Evolutionary conservation across 92 coral and sea anemone genomes (phyloP).

Genomic region (Palythoa grandis): DNA sequence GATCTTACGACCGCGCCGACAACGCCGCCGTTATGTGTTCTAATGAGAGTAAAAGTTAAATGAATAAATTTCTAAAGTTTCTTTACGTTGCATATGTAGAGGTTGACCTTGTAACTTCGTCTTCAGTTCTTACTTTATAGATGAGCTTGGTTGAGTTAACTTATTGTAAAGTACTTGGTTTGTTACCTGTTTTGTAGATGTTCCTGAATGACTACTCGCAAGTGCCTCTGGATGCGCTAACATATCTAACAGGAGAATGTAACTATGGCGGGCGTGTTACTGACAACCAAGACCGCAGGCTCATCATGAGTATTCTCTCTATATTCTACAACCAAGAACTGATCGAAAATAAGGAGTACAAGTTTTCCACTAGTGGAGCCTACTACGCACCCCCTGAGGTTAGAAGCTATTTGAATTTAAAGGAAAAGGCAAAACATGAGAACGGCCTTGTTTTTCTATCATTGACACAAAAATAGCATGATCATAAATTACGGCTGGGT

Average conservation of each 20-base stretch:
- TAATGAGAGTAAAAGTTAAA: too few relatives aligned
- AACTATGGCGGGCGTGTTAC: slow-evolving; percentile 99
- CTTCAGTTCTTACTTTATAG: background rate
- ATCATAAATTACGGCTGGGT: too few relatives aligned
- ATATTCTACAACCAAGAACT: slow-evolving; percentile 87
- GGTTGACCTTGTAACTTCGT: background rate
- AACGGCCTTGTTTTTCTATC: background rate
- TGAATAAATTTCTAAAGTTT: too few relatives aligned
- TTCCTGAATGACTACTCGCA: slow-evolving; percentile 90
- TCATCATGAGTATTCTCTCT: slow-evolving; percentile 89
- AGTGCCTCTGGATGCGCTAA: slow-evolving; percentile 92
- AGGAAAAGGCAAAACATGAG: background rate
- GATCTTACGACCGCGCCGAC: too few relatives aligned
- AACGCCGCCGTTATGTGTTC: too few relatives aligned
- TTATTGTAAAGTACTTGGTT: background rate
- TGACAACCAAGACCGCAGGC: slow-evolving; percentile 88
- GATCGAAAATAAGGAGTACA: slow-evolving; percentile 72
- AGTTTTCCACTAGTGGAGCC: slow-evolving; percentile 82
- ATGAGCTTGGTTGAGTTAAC: background rate
- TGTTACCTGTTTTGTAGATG: slow-evolving; percentile 62
- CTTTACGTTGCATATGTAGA: too few relatives aligned
- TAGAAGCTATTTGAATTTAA: background rate
- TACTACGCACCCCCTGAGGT: slow-evolving; percentile 96
- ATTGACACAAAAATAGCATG: background rate
- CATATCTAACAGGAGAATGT: slow-evolving; percentile 95